Percentiles rank a stretch among this genome's conserved stretches.
Conservation (phyloP, 2,888 invertebrate genomes). For the Sycophila texana region DNA sequence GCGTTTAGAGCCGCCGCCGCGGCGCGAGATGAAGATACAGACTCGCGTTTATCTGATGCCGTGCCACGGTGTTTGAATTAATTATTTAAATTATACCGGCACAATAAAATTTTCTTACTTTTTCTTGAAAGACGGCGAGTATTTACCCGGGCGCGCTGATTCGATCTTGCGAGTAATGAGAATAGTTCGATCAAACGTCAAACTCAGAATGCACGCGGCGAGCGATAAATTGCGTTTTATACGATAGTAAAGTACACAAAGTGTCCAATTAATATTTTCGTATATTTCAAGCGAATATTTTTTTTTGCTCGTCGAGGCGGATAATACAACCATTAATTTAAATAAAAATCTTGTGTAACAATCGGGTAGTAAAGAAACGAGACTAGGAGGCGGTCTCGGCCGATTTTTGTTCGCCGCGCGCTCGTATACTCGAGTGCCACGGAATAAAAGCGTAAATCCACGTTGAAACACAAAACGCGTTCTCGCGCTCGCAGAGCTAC, state of each 20-base stretch:
- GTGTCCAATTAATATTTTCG: too few species aligned
- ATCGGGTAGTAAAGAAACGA: not conserved
- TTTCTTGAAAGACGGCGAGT: not conserved
- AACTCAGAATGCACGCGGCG: conserved; percentile 13
- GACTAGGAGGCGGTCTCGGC: not conserved
- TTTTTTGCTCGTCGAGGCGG: too few species aligned
- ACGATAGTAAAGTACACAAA: too few species aligned
- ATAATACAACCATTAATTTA: too few species aligned
- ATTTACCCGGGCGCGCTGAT: conserved; percentile 4
- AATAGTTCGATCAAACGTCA: conserved; percentile 38
- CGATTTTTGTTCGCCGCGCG: too few species aligned
- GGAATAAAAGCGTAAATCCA: not conserved
- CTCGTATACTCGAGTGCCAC: conserved; percentile 1
- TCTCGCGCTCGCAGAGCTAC: not conserved
- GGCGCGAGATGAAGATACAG: conserved; percentile 29
- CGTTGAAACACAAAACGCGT: too few species aligned
- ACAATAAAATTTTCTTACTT: conserved; percentile 10
- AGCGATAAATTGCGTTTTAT: not conserved
- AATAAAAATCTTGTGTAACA: too few species aligned
- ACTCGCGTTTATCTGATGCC: conserved; percentile 29
- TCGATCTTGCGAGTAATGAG: conserved; percentile 32
- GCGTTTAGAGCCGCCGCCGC: conserved; percentile 24
- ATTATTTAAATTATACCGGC: conserved; percentile 49
- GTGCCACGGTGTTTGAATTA: conserved; percentile 47
- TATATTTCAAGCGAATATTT: too few species aligned